Evolutionary conservation across 53 echinoderm and acorn worm genomes (phyloP).

Genomic region (Echinometra lucunter): DNA sequence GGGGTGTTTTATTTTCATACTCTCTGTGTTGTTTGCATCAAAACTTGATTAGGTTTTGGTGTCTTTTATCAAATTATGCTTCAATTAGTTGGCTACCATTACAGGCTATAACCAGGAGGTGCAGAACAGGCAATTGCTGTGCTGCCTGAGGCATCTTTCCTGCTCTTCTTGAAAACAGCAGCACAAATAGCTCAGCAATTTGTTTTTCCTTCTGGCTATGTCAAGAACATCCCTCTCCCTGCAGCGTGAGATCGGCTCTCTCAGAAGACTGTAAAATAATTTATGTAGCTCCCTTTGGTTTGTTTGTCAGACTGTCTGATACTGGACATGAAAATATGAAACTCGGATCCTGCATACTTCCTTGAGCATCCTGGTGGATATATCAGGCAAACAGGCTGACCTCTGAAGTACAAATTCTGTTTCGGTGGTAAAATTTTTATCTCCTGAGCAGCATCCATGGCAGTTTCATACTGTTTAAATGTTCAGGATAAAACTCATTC

Average conservation of each 20-base stretch:
- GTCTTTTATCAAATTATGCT: constrained; percentile 31
- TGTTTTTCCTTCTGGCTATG: neutral
- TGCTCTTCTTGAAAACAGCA: neutral
- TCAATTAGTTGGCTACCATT: constrained; percentile 33
- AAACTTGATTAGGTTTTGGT: constrained; percentile 36
- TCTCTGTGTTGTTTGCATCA: neutral
- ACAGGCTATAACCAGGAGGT: neutral
- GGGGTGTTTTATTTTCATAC: neutral
- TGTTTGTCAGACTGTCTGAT: neutral
- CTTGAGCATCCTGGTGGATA: neutral
- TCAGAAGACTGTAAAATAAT: neutral
- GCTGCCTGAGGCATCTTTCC: neutral
- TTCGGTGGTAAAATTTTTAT: neutral
- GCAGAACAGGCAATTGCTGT: neutral
- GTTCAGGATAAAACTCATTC: neutral
- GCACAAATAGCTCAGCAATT: neutral
- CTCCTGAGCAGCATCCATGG: neutral
- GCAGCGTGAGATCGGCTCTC: neutral
- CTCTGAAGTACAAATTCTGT: neutral
- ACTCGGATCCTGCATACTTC: neutral
- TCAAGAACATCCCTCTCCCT: constrained; percentile 10
- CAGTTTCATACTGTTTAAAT: neutral
- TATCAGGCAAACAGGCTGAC: neutral
- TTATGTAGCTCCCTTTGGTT: neutral
- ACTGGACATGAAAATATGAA: neutral